Evolutionary conservation across 1,140 invertebrate genomes (phyloP), one percentile per base, ranked within the genome.

Genomic region (Caerostris extrusa): DNA sequence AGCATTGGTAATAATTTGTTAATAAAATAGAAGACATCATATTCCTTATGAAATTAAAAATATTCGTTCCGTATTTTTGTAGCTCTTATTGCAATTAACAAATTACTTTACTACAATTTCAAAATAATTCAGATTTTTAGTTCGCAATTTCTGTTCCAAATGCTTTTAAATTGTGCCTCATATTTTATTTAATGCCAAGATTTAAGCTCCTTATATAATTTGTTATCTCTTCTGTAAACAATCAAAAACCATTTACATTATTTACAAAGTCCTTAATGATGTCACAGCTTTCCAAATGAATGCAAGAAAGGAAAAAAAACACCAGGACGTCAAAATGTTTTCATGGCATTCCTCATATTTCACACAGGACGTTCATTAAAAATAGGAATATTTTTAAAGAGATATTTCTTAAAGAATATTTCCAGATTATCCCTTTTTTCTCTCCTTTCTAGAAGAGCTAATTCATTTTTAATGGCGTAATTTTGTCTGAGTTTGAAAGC

Each of bases 391-490:
- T 64, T 64, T 64, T 64, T 64, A 64, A 64, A 64, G 61, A 14
- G 17, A 64, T 10, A 64, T 10, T 64, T 64, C 61, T 17, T 14
- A 12, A 14, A 14, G 10, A 60, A 17, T 14, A 14, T 10, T 10
- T 14, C 61, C 5, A 64, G 17, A 64, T 64, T 64, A 61, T 61
- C 8, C 14, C 14, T 61, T 61, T 61, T 64, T 64, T 64, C 17
- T 3, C 14, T 4, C 61, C 34, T 34, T 34, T 34, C 34, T 34
- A 34, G 17, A 12, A 10, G n/a, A 81, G 50, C 71, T 81, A 81
- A 81, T 81, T 81, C 71, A 55, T 81, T 81, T 81, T 81, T 81
- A 81, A 81, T 81, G 71, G 53, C 71, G 53, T 50, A 81, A 81
- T 81, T 55, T 50, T 55, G 53, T 53, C 71, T 55, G 71, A 81